Percentiles rank a stretch among this genome's conserved stretches.
phyloP scores from a whole-genome alignment of 2,113 vertebrate genomes.

The Parus major region DNA sequence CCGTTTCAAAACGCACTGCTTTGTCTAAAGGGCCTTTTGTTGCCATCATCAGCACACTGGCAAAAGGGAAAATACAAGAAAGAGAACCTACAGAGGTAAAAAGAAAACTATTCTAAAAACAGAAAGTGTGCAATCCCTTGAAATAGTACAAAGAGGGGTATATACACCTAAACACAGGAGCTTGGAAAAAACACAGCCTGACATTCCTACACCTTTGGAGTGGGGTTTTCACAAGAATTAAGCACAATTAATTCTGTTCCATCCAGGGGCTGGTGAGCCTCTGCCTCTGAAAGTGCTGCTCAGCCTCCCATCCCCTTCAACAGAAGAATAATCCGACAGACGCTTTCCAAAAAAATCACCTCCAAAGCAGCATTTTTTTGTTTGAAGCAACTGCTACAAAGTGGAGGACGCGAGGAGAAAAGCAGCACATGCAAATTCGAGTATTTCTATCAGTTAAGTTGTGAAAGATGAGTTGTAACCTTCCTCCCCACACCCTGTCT shows the following conservation, averaged over 20 bases:
- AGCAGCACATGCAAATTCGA: not conserved
- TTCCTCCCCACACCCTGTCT: conserved; percentile 3
- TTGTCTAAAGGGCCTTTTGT: conserved; percentile 1
- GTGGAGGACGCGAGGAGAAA: not conserved
- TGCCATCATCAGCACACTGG: not conserved
- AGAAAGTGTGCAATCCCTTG: not conserved
- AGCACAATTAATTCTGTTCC: not conserved
- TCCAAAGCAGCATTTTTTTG: not conserved
- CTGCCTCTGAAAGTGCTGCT: not conserved
- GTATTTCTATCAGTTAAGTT: not conserved
- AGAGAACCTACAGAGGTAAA: not conserved
- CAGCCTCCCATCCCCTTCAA: not conserved
- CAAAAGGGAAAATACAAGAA: not conserved
- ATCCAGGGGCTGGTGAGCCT: not conserved
- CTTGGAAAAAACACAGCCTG: not conserved
- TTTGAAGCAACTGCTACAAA: not conserved
- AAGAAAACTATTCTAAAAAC: not conserved
- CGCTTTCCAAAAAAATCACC: not conserved
- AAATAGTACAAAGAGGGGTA: not conserved
- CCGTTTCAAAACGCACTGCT: not conserved
- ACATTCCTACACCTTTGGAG: not conserved
- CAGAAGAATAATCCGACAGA: rapidly evolving
- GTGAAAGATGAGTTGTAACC: not conserved
- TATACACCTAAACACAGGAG: not conserved
- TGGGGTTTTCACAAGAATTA: not conserved